Evolutionary conservation across 2,797 vertebrate species (phyloP).

Genomic region (Argyrosomus regius): DNA sequence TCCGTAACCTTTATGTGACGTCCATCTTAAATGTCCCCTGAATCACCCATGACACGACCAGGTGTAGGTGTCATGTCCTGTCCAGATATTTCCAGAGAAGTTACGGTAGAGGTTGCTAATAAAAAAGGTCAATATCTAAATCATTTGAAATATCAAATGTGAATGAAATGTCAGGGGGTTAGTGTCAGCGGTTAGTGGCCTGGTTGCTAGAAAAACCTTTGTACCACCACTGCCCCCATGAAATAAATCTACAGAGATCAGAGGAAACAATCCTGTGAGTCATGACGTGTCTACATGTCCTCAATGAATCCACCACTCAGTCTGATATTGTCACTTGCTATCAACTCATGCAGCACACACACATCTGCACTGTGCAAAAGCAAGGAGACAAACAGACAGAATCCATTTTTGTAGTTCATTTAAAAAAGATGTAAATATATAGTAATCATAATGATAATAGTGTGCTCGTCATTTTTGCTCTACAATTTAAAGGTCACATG

Average conservation of each 20-base stretch:
- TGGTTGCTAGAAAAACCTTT: neutral
- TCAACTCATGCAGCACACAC: neutral
- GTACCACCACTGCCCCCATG: neutral
- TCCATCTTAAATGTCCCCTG: neutral
- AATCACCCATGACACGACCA: neutral
- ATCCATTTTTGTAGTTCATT: too few relatives aligned
- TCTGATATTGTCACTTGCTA: too few relatives aligned
- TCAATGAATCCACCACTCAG: too few relatives aligned
- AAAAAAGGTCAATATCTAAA: constrained; percentile 3
- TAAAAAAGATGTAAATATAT: too few relatives aligned
- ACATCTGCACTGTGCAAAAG: too few relatives aligned
- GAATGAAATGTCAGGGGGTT: constrained; percentile 14
- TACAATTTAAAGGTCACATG: too few relatives aligned
- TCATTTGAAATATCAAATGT: constrained; percentile 10
- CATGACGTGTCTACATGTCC: too few relatives aligned
- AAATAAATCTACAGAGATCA: neutral
- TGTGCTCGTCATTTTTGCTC: too few relatives aligned
- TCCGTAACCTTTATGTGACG: neutral
- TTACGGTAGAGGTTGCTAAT: neutral
- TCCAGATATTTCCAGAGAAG: neutral
- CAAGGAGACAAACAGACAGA: too few relatives aligned
- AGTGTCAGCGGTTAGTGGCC: neutral
- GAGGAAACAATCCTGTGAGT: too few relatives aligned
- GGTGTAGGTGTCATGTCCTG: neutral
- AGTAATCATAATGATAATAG: too few relatives aligned